phyloP scores from a whole-genome alignment of 2,113 vertebrate genomes.

The Gambusia holbrooki region DNA sequence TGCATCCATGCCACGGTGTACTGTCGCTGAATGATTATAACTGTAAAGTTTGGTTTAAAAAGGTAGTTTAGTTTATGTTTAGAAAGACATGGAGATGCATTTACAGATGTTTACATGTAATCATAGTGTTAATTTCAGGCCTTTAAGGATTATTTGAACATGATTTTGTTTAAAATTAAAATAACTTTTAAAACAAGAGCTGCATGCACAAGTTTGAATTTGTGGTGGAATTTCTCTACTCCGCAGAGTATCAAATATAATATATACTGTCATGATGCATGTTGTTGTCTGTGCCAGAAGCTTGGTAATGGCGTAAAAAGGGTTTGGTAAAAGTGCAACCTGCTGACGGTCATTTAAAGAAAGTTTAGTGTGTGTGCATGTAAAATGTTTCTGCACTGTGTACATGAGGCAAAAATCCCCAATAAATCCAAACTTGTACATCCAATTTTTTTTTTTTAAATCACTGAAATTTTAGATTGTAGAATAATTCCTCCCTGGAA shows the following conservation, averaged over 20 bases:
- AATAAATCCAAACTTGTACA: not conserved
- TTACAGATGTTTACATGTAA: not conserved
- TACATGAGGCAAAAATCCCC: not conserved
- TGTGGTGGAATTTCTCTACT: not conserved
- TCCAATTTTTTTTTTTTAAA: not conserved
- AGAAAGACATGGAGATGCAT: constrained; percentile 4
- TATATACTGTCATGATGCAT: not conserved
- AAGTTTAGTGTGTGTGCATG: too few relatives aligned
- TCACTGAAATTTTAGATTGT: not conserved
- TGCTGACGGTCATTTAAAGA: too few relatives aligned
- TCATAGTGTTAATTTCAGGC: not conserved
- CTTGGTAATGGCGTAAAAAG: not conserved
- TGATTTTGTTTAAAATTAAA: not conserved
- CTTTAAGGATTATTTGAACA: not conserved
- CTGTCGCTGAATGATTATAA: not conserved
- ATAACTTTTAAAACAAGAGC: not conserved
- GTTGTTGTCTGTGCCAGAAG: not conserved
- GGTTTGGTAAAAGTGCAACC: too few relatives aligned
- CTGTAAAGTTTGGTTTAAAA: constrained; percentile 13
- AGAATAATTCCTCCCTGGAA: too few relatives aligned
- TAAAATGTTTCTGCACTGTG: not conserved
- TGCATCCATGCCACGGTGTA: not conserved
- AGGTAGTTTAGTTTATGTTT: constrained; percentile 19
- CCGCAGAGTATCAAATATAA: not conserved
- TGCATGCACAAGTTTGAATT: not conserved